Percentiles rank a stretch among this genome's conserved stretches.
Evolutionary conservation across 2,797 vertebrate species (phyloP).

Genomic region (Anabacerthia variegaticeps): DNA sequence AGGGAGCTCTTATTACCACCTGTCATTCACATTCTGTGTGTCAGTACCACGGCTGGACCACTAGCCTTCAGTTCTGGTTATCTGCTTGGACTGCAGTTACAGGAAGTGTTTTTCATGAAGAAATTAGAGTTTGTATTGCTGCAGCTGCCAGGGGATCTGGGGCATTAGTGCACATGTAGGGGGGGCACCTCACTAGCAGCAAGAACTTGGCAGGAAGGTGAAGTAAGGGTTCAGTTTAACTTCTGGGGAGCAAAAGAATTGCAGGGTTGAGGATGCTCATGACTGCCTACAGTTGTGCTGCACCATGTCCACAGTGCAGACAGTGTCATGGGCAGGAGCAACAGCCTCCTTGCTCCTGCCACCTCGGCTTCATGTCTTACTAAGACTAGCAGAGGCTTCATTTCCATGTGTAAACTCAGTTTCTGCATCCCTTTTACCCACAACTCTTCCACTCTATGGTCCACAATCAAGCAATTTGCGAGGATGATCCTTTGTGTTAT

Average conservation of each 20-base stretch:
- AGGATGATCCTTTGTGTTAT: not conserved
- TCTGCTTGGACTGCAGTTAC: not conserved
- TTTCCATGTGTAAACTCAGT: not conserved
- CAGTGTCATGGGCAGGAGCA: not conserved
- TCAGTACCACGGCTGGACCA: not conserved
- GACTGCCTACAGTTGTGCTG: not conserved
- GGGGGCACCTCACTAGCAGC: not conserved
- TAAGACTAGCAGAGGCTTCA: not conserved
- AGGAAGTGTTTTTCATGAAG: not conserved
- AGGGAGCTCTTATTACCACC: not conserved
- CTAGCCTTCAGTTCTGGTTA: not conserved
- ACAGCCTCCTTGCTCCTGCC: not conserved
- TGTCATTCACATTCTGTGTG: not conserved
- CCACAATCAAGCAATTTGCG: not conserved
- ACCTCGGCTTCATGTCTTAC: not conserved
- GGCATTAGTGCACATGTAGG: not conserved
- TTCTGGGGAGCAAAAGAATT: not conserved
- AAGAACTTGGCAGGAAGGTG: not conserved
- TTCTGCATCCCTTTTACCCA: not conserved
- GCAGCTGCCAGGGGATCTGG: fast-evolving
- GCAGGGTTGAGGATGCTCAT: not conserved
- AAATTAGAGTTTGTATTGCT: not conserved
- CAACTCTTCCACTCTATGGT: not conserved
- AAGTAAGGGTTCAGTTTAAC: not conserved
- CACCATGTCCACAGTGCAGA: fast-evolving